A percentile compares a stretch with the other conserved stretches of the same genome.
phyloP scores from a whole-genome alignment of 2,888 invertebrate genomes.

The Eudemis profundana region DNA sequence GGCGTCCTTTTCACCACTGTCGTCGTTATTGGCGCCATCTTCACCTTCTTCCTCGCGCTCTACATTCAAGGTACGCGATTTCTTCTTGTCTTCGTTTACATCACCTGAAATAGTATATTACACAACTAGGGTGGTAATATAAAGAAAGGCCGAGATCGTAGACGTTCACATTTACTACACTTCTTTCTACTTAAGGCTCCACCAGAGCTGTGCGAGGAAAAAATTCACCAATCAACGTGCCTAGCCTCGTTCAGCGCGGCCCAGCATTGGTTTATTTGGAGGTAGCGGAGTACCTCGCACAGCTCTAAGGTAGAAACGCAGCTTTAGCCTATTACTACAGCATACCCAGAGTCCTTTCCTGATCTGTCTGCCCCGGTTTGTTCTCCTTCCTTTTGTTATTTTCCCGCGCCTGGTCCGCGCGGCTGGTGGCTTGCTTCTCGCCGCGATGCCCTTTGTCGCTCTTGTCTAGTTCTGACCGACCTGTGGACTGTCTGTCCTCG shows the following conservation, averaged over 20 bases:
- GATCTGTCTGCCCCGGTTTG: constrained; percentile 90
- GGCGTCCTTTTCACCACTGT: constrained; percentile 76
- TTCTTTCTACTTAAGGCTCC: too few species aligned
- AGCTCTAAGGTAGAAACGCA: background rate
- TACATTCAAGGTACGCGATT: constrained; percentile 84
- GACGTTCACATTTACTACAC: too few species aligned
- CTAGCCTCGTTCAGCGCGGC: too few species aligned
- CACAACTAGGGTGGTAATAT: too few species aligned
- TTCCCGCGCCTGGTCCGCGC: constrained; percentile 72
- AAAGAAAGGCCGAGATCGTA: too few species aligned
- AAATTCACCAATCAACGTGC: too few species aligned
- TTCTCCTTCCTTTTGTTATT: constrained; percentile 83
- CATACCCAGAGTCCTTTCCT: constrained; percentile 88
- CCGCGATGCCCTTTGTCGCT: constrained; percentile 89
- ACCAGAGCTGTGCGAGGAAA: too few species aligned
- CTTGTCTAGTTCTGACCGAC: constrained; percentile 90
- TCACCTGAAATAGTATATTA: too few species aligned
- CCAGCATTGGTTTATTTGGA: too few species aligned
- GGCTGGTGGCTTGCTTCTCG: constrained; percentile 69
- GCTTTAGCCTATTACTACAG: background rate
- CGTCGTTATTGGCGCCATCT: constrained; percentile 75
- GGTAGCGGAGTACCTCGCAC: too few species aligned
- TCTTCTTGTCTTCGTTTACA: constrained; percentile 87
- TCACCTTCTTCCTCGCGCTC: constrained; percentile 77
- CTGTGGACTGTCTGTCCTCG: constrained; percentile 88